These are phyloP conservation scores for Prorops nasuta DNA, from an alignment of 1,140 invertebrate genomes.

Conservation along the genomic window DNA sequence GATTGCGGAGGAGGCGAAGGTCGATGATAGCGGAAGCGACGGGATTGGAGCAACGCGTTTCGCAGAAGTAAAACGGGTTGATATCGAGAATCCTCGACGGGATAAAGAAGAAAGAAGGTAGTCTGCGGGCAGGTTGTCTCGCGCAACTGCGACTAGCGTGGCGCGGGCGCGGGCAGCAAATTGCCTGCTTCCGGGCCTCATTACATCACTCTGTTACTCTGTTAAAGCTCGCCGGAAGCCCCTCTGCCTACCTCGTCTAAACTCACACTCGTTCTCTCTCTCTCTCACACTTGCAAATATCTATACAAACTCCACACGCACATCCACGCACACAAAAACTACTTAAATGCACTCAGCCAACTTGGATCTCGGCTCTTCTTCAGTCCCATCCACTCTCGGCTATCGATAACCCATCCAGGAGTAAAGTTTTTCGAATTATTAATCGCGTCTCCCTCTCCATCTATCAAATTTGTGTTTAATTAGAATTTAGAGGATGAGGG, in stretches of 20 bases:
- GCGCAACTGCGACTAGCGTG: constrained; percentile 45
- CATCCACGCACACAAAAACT: constrained; percentile 29
- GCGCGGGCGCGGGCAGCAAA: constrained; percentile 47
- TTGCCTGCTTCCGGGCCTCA: constrained; percentile 59
- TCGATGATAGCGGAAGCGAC: no score
- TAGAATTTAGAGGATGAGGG: no score
- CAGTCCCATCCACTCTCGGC: no score
- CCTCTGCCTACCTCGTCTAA: constrained; percentile 53
- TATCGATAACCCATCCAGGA: no score
- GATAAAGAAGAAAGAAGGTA: constrained; percentile 42
- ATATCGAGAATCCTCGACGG: constrained; percentile 28
- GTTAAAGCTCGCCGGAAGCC: constrained; percentile 58
- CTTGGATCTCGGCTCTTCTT: no score
- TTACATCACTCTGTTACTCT: constrained; percentile 60
- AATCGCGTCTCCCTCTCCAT: no score
- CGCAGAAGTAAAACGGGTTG: not conserved
- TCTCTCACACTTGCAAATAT: constrained; percentile 12
- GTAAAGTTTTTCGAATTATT: no score
- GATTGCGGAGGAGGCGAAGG: not conserved
- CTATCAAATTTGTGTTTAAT: no score
- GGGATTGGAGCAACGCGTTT: no score
- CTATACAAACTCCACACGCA: constrained; percentile 5
- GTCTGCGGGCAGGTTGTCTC: constrained; percentile 51
- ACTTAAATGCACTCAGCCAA: constrained; percentile 41
- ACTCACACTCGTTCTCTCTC: constrained; percentile 37